Evolutionary conservation across 23 tunicate species (phyloP).

Genomic region (Trididemnum clinides): DNA sequence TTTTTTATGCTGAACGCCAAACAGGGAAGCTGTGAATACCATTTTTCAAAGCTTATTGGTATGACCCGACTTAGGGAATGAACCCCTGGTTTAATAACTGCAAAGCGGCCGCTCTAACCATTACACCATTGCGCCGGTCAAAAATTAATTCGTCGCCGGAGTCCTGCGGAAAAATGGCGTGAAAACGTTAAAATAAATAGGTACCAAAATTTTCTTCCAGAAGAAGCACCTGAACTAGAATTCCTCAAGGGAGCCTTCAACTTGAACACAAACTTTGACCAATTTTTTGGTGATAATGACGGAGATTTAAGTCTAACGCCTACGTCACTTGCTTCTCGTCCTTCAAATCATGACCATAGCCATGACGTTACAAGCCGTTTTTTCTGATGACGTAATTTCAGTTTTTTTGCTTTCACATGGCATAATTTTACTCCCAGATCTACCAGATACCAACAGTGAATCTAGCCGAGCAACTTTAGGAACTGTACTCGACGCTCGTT

Average conservation of each 20-base stretch:
- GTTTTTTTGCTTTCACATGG: constrained; percentile 2
- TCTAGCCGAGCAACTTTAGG: neutral
- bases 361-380: neutral
- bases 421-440: neutral
- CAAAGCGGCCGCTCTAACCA: too few species aligned
- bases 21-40: too few species aligned
- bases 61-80: too few species aligned
- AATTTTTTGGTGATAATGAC: constrained; percentile 29
- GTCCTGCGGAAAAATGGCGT: neutral
- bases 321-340: neutral
- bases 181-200: neutral
- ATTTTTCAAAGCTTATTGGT: too few species aligned
- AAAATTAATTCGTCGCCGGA: constrained; percentile 18
- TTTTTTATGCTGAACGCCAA: too few species aligned
- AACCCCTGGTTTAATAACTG: too few species aligned
- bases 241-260: constrained; percentile 92
- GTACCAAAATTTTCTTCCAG: constrained; percentile 40
- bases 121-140: too few species aligned
- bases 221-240: constrained; percentile 91
- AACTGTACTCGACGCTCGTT: too few species aligned
- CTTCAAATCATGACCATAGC: neutral
- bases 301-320: constrained; percentile 11
- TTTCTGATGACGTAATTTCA: constrained; percentile 22
- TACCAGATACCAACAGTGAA: neutral
- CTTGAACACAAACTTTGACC: constrained; percentile 70